Evolutionary conservation across 2,113 vertebrate species (phyloP), one percentile per base, ranked within the genome.

Genomic region (Eclectus roratus): DNA sequence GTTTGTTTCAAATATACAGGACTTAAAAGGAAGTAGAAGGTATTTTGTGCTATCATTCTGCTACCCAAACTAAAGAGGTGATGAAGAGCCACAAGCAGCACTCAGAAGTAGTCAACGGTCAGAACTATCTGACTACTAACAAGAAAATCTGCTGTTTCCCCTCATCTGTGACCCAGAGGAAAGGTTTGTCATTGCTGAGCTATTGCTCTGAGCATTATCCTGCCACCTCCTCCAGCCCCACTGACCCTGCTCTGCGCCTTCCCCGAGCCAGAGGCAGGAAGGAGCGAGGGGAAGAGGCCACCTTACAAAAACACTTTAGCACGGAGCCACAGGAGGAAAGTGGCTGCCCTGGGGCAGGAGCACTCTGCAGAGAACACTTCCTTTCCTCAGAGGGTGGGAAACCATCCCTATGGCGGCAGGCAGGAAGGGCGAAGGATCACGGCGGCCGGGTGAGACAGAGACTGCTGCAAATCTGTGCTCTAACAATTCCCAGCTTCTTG

Each of bases 311-410:
- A 10, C 1, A 35, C 37, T 55, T 33, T 77, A 44, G 72, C 50
- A 43, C 0, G 0, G 55, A n/a, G 33, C 7, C 61, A 61, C 61
- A 3, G 5, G 49, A 66, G 56, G 55, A 63, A 17, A 28, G 44
- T 4, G 33, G 33, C 46, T 76, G 58, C 70, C 66, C 58, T 13
- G 49, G 64, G 71, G 25, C 80, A 80, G 56, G 17, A 56, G 24
- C 12, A 19, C 11, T 1, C 65, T 49, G 72, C 60, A 80, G 68
- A 39, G 64, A 91, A 47, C 47, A 20, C 35, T 39, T 78, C 58
- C 83, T 77, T 44, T 85, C 37, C 73, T 64, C 49, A 28, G 35
- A 49, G 0, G 10, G 72, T 33, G 56, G 58, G 58, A 92, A 72
- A 17, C n/a, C 1, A 2, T 20, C 33, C 35, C n/a, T 3, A 25